Conservation (phyloP, 2,113 vertebrate genomes). For the Nannospalax galili region DNA sequence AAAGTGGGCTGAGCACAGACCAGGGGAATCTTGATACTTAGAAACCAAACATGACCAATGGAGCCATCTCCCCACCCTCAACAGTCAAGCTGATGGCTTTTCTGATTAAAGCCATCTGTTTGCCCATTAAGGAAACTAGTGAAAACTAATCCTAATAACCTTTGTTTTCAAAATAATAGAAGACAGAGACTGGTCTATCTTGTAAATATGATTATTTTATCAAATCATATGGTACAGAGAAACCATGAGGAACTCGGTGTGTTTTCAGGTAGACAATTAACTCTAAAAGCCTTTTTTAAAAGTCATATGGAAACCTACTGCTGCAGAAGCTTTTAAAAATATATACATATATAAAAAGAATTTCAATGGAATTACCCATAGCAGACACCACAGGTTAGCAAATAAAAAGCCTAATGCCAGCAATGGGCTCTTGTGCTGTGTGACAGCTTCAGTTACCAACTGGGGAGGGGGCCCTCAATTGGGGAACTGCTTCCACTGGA, state of each 20-base stretch:
- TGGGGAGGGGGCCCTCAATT: no score
- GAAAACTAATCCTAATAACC: not conserved
- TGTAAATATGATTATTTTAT: not conserved
- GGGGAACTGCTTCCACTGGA: no score
- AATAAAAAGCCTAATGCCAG: no score
- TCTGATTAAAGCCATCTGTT: not conserved
- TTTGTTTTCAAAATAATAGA: slow-evolving; percentile 1
- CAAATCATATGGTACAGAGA: not conserved
- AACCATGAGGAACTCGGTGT: not conserved
- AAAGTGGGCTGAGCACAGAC: no score
- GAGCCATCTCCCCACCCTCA: not conserved
- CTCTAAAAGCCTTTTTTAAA: no score
- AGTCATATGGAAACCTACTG: no score
- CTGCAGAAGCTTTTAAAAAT: no score
- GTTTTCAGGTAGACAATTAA: not conserved
- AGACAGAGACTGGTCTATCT: not conserved
- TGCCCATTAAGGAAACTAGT: not conserved
- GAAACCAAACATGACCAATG: not conserved
- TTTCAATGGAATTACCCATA: no score
- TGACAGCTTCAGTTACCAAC: no score
- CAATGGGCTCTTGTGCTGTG: no score
- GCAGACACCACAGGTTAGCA: no score
- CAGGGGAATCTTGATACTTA: not conserved
- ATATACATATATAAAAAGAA: no score
- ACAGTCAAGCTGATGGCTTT: not conserved